These are phyloP conservation scores for Drosophila sordidula DNA, from an alignment of 2,888 invertebrate genomes.

Conservation along the genomic window DNA sequence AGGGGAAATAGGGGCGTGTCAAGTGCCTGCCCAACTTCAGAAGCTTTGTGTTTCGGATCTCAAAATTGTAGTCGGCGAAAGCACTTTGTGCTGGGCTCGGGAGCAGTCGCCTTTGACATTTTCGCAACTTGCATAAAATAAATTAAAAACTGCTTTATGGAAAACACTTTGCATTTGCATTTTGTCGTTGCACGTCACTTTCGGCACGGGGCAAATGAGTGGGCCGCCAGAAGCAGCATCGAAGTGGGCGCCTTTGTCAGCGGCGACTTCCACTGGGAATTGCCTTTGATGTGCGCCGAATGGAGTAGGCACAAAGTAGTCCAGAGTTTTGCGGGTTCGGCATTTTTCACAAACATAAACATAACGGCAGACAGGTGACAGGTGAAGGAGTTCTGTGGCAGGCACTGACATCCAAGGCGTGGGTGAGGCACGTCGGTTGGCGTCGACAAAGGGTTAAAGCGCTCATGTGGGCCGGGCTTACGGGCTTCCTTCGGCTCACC, in stretches of 20 bases:
- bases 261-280: slow-evolving; percentile 54
- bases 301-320: slow-evolving; percentile 41
- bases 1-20: slow-evolving; percentile 3
- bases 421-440: slow-evolving; percentile 1
- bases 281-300: slow-evolving; percentile 70
- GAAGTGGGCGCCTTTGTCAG: slow-evolving; percentile 47
- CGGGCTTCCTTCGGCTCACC: slow-evolving; percentile 39
- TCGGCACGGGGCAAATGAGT: slow-evolving; percentile 52
- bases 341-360: slow-evolving; percentile 70
- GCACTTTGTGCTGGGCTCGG: slow-evolving; percentile 20
- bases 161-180: slow-evolving; percentile 71
- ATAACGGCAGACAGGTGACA: slow-evolving; percentile 64
- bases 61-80: slow-evolving; percentile 21
- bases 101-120: slow-evolving; percentile 67
- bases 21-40: slow-evolving; percentile 20
- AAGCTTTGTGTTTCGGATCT: slow-evolving; percentile 18
- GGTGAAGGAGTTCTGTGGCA: slow-evolving; percentile 44
- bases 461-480: slow-evolving; percentile 51
- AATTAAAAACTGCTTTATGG: slow-evolving; percentile 74
- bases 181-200: slow-evolving; percentile 57
- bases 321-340: slow-evolving; percentile 36
- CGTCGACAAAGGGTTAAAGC: slow-evolving; percentile 70
- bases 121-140: slow-evolving; percentile 76
- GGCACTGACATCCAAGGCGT: slow-evolving; percentile 51
- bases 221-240: slow-evolving; percentile 30